phyloP scores from a whole-genome alignment of 2,888 invertebrate species.

The Agrotis clavis region DNA sequence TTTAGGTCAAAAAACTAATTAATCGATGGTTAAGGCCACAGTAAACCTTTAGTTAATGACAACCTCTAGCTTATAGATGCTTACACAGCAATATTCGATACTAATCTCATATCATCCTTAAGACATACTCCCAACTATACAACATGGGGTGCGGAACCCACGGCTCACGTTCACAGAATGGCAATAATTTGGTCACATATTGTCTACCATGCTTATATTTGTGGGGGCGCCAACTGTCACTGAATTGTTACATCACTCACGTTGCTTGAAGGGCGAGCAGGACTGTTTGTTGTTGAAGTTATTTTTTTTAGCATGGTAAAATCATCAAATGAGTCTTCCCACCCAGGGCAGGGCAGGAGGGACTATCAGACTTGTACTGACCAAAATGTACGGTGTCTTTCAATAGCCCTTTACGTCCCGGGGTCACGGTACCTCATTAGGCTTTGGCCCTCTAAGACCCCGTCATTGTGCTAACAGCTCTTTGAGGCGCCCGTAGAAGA shows the following conservation, averaged over 20 bases:
- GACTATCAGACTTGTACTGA: too few species aligned
- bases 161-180: conserved; percentile 54
- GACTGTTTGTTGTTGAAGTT: background rate
- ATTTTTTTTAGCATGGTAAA: too few species aligned
- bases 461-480: too few species aligned
- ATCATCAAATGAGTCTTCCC: too few species aligned
- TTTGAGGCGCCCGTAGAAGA: too few species aligned
- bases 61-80: too few species aligned
- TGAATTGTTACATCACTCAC: conserved; percentile 49
- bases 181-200: conserved; percentile 57
- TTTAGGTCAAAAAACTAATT: too few species aligned
- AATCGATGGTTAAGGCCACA: background rate
- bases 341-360: too few species aligned
- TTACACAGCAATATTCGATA: conserved; percentile 16
- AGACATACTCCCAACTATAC: conserved; percentile 33
- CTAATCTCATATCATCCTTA: conserved; percentile 24
- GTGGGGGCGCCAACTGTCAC: conserved; percentile 31
- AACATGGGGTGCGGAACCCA: conserved; percentile 31
- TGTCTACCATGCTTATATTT: conserved; percentile 31
- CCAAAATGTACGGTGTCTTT: too few species aligned
- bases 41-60: background rate
- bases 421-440: too few species aligned
- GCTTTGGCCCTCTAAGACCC: too few species aligned
- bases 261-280: conserved; percentile 21
- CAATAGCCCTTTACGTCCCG: too few species aligned